phyloP scores from a whole-genome alignment of 2,797 vertebrate genomes.

The Diceros bicornis region DNA sequence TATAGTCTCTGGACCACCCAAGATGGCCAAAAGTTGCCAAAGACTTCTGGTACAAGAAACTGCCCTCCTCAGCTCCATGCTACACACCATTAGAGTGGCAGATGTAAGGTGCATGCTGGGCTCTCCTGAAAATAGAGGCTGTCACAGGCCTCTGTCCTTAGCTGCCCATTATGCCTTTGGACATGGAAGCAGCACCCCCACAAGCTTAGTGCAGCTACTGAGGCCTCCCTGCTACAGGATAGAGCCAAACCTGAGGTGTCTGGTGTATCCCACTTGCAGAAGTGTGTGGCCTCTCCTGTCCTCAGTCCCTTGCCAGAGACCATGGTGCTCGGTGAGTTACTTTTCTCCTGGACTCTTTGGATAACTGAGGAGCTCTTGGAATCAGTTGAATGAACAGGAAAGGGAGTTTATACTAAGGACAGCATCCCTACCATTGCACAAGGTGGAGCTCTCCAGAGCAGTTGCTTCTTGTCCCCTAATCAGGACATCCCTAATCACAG shows the following conservation, averaged over 20 bases:
- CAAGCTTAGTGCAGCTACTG: background rate
- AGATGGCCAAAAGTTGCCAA: background rate
- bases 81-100: background rate
- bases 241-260: background rate
- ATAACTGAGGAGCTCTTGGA: background rate
- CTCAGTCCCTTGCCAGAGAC: no score
- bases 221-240: background rate
- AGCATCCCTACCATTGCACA: background rate
- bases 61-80: background rate
- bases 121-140: background rate
- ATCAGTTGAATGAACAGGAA: background rate
- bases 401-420: background rate
- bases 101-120: no score
- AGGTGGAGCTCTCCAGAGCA: background rate
- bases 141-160: background rate
- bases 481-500: background rate
- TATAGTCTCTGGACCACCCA: background rate
- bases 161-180: no score
- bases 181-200: background rate
- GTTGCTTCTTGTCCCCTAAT: background rate
- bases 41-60: background rate
- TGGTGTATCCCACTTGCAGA: no score
- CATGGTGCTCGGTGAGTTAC: background rate
- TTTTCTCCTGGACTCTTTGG: background rate
- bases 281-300: no score